Conservation (phyloP, 2,888 invertebrate species). For the Ptilodon capucinus region DNA sequence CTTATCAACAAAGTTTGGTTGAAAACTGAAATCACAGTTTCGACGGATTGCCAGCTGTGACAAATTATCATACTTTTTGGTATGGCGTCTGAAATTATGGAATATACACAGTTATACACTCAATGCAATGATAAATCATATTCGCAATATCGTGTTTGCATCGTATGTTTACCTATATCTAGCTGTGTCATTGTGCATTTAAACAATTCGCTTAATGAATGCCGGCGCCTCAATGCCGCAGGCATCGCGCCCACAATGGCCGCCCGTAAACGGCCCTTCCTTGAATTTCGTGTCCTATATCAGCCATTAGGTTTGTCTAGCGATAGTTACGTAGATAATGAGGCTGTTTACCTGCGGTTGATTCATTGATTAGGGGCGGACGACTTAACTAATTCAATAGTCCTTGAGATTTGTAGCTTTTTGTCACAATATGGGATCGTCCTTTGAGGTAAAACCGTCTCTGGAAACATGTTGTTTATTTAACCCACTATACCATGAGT, state of each 20-base stretch:
- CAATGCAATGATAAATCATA: neutral
- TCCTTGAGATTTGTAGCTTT: too few species aligned
- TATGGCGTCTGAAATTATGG: too few species aligned
- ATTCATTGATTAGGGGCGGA: neutral
- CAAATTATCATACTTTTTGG: too few species aligned
- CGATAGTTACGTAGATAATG: constrained; percentile 5
- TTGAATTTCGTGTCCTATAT: constrained; percentile 16
- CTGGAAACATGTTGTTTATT: too few species aligned
- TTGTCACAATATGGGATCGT: too few species aligned
- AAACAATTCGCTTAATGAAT: constrained; percentile 32
- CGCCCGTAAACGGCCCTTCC: constrained; percentile 18
- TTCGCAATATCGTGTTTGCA: constrained; percentile 5
- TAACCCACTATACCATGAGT: too few species aligned
- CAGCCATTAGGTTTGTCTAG: constrained; percentile 22
- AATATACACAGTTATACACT: neutral
- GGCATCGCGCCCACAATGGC: constrained; percentile 14
- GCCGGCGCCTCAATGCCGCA: constrained; percentile 23
- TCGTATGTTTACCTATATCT: neutral
- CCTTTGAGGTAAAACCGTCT: too few species aligned
- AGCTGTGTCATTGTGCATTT: constrained; percentile 16
- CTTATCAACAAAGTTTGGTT: too few species aligned
- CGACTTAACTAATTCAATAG: too few species aligned
- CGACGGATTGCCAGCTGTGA: too few species aligned
- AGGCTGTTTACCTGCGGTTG: neutral
- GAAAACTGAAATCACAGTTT: too few species aligned